These are phyloP conservation scores for Accipiter virgatus DNA, from an alignment of 2,113 vertebrate species.

Conservation along the genomic window DNA sequence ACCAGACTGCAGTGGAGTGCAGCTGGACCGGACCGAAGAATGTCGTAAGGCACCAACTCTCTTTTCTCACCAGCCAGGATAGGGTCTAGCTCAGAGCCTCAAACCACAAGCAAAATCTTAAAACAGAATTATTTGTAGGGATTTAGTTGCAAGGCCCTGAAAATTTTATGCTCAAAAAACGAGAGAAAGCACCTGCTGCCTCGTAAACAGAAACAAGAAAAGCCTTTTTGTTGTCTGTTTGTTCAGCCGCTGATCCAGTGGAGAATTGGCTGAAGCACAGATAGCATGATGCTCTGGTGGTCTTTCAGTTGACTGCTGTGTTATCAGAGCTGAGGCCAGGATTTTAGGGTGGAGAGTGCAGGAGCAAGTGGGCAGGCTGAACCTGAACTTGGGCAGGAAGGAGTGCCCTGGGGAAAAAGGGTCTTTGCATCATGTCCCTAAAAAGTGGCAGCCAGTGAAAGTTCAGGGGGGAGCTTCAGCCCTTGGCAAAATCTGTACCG, in stretches of 20 bases:
- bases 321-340: neutral
- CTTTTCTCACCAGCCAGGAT: neutral
- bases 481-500: neutral
- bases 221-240: fast-evolving
- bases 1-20: conserved; percentile 92
- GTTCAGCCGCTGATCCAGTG: neutral
- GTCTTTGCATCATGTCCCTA: neutral
- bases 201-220: neutral
- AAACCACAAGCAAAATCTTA: neutral
- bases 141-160: neutral
- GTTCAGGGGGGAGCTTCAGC: neutral
- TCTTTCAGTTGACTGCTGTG: neutral
- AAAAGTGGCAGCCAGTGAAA: neutral
- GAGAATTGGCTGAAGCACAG: neutral
- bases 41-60: conserved; percentile 63
- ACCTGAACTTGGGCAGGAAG: neutral
- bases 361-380: fast-evolving
- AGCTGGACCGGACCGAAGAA: conserved; percentile 84
- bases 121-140: neutral
- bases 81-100: neutral
- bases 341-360: neutral
- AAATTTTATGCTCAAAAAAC: neutral
- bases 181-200: neutral
- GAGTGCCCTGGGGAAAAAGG: too few relatives aligned
- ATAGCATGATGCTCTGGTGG: neutral